Evolutionary conservation across 2,797 vertebrate species (phyloP), one percentile per base, ranked within the genome.

Genomic region (Sebastes jordani): DNA sequence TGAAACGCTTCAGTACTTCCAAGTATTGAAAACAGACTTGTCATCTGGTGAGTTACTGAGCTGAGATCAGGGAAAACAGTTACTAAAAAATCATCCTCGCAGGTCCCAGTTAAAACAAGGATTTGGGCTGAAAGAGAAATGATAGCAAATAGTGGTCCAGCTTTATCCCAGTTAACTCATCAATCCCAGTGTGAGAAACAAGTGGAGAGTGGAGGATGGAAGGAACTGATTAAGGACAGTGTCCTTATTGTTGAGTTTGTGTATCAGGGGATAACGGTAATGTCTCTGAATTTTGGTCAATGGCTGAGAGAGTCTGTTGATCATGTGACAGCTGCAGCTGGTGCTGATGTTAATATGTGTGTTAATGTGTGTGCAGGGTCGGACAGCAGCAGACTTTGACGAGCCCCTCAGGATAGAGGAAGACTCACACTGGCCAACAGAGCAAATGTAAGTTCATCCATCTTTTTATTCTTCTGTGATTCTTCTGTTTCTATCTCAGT

Each of bases 371-470:
- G 34, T 54, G 82, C 89, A 99, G 98, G 95, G 95, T 70, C 95
- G 96, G 73, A 78, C 92, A 73, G 84, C 94, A 67, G 94, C 93
- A 23, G 96, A 96, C 82, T 97, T 97, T 75, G 96, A 98, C 84
- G 98, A 99, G 78, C 95, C 97, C 1, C 81, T 99, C 78, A 96
- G 97, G 93, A 99, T 99, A 96, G 97, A 98, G 87, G 97, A 99
- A 92, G 97, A 99, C 52, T 20, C 91, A 0, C 95, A 95, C 87
- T 99, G 98, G 97, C 90, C 89, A 16, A 72, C 94, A 1, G 95
- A 96, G 16, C 95, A 94, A 80, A 91, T 91, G 97, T 98, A 86
- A 94, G 97, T 96, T 64, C 8, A 14, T 67, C 5, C 2, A 1
- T 42, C 3, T 34, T 0, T 55, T 8, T 18, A 1, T 18, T 9